These are phyloP conservation scores for Copidosoma aretas DNA, from an alignment of 2,888 invertebrate genomes.

Conservation along the genomic window DNA sequence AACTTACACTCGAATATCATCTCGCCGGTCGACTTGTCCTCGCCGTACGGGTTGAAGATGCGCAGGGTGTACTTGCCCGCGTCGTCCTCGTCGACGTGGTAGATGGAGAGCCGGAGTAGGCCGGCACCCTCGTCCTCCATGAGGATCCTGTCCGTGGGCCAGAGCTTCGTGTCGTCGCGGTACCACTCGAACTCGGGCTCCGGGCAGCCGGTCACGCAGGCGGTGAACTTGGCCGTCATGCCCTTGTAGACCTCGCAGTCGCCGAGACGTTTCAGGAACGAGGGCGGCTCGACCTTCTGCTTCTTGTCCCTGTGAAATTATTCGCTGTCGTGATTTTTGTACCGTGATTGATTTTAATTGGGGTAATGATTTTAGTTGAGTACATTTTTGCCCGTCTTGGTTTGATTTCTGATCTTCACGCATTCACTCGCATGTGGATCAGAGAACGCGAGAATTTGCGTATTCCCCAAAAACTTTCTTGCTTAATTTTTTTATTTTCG, in stretches of 20 bases:
- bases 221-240: slow-evolving; percentile 92
- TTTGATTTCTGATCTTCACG: too few relatives aligned
- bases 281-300: slow-evolving; percentile 81
- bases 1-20: slow-evolving; percentile 81
- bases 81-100: slow-evolving; percentile 79
- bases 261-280: slow-evolving; percentile 87
- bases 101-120: slow-evolving; percentile 80
- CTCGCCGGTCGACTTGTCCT: slow-evolving; percentile 79
- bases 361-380: too few relatives aligned
- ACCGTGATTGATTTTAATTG: too few relatives aligned
- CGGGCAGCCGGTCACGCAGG: slow-evolving; percentile 85
- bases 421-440: too few relatives aligned
- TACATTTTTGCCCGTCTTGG: too few relatives aligned
- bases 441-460: too few relatives aligned
- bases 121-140: slow-evolving; percentile 86
- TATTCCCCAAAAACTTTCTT: too few relatives aligned
- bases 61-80: slow-evolving; percentile 84
- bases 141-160: slow-evolving; percentile 81
- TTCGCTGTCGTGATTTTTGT: too few relatives aligned
- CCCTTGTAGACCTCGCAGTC: slow-evolving; percentile 87
- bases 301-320: slow-evolving; percentile 67
- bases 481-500: too few relatives aligned
- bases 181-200: slow-evolving; percentile 90
- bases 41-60: slow-evolving; percentile 84
- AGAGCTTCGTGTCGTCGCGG: slow-evolving; percentile 78